phyloP scores from a whole-genome alignment of 2,797 vertebrate species.

The Myoxocephalus aenaeus region DNA sequence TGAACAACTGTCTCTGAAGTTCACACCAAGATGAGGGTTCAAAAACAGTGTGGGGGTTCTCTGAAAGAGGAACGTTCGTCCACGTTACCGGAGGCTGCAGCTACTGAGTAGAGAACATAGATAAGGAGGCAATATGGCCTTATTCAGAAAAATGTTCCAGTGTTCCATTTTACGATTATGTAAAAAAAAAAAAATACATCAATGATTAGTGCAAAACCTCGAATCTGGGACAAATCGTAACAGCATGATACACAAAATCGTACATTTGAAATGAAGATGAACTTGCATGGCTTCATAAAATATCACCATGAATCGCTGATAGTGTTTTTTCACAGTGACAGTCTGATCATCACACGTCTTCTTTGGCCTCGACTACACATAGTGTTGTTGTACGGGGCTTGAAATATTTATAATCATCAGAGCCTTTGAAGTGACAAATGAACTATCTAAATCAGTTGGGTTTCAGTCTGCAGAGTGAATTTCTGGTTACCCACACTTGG shows the following conservation, averaged over 20 bases:
- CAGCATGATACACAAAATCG: too few relatives aligned
- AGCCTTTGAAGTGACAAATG: conserved; percentile 21
- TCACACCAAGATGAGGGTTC: not conserved
- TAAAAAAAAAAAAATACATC: not conserved
- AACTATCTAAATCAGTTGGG: conserved; percentile 12
- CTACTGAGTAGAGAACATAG: not conserved
- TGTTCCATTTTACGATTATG: too few relatives aligned
- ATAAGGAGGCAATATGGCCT: not conserved
- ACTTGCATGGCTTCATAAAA: not conserved
- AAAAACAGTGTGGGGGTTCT: not conserved
- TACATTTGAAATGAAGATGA: not conserved
- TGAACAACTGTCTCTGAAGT: not conserved
- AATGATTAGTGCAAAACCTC: not conserved
- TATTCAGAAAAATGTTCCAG: not conserved
- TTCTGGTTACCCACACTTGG: conserved; percentile 51
- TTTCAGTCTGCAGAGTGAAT: conserved; percentile 32
- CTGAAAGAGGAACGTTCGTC: too few relatives aligned
- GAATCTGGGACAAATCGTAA: not conserved
- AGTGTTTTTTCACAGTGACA: not conserved
- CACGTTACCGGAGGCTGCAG: too few relatives aligned
- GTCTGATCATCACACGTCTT: not conserved
- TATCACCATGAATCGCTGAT: not conserved
- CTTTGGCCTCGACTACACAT: not conserved
- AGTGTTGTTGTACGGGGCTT: not conserved
- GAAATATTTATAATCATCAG: not conserved